Percentiles rank a stretch among this genome's conserved stretches.
Evolutionary conservation across 2,888 invertebrate genomes (phyloP).

Genomic region (Volucella zonaria): DNA sequence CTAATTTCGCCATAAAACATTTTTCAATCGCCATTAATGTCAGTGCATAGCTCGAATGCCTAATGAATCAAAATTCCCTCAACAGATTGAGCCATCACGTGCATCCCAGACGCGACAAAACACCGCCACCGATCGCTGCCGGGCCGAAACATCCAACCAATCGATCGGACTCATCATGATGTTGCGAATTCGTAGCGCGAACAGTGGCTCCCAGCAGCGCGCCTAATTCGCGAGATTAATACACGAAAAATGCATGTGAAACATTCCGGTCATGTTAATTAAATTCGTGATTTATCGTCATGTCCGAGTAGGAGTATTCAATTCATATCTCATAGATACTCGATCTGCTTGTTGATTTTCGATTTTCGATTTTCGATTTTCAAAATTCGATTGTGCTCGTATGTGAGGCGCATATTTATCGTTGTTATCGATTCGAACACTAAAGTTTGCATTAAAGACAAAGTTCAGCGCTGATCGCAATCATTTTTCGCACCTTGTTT

Average conservation of each 20-base stretch:
- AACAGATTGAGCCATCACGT: constrained; percentile 46
- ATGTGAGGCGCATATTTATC: constrained; percentile 65
- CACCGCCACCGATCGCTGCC: too few relatives aligned
- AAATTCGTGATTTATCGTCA: constrained; percentile 68
- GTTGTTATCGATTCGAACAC: constrained; percentile 21
- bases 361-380: constrained; percentile 20
- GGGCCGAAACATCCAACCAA: constrained; percentile 8
- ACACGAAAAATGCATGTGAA: constrained; percentile 70
- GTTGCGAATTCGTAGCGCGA: constrained; percentile 53
- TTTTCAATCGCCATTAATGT: constrained; percentile 74
- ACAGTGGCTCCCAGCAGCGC: constrained; percentile 9
- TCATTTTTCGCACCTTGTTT: constrained; percentile 43
- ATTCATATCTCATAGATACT: constrained; percentile 37
- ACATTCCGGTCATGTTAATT: constrained; percentile 74
- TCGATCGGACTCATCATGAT: constrained; percentile 44
- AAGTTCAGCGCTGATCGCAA: constrained; percentile 13
- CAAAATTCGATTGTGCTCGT: constrained; percentile 3
- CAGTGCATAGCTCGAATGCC: constrained; percentile 64
- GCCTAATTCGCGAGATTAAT: constrained; percentile 58
- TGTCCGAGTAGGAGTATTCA: constrained; percentile 1
- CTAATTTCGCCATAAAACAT: constrained; percentile 69
- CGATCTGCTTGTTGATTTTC: constrained; percentile 58
- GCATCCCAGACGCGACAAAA: constrained; percentile 54
- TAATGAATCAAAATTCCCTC: constrained; percentile 59
- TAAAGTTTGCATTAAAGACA: background rate